Percentiles rank a stretch among this genome's conserved stretches.
phyloP scores from a whole-genome alignment of 2,113 vertebrate species.

The Eudyptes chrysolophus region DNA sequence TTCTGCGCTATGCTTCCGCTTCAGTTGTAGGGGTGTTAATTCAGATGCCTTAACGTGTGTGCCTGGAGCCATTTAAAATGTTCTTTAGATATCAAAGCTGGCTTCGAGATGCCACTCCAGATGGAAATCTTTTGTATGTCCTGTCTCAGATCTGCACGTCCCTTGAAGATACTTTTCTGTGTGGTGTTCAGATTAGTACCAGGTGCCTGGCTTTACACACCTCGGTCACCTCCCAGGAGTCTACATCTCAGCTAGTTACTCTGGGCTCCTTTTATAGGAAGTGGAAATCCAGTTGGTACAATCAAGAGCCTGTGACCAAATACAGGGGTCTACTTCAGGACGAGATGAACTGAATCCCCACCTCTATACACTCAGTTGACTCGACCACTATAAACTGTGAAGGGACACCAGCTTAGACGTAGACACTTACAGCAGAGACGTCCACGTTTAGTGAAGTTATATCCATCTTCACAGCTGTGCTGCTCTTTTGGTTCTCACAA shows the following conservation, averaged over 20 bases:
- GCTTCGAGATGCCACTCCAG: neutral
- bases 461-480: neutral
- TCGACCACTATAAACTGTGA: fast-evolving
- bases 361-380: fast-evolving
- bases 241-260: neutral
- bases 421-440: neutral
- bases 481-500: neutral
- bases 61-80: neutral
- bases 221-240: neutral
- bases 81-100: neutral
- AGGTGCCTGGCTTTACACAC: neutral
- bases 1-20: neutral
- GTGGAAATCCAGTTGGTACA: neutral
- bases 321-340: neutral
- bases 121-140: neutral
- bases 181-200: neutral
- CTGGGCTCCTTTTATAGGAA: neutral
- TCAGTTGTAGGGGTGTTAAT: neutral
- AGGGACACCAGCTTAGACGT: neutral
- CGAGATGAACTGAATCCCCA: neutral
- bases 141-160: neutral
- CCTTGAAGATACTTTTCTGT: neutral
- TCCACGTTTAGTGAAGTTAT: fast-evolving
- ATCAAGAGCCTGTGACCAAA: neutral
- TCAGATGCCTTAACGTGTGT: neutral